Conservation (phyloP, 2,113 vertebrate genomes). For the Tapirus terrestris region DNA sequence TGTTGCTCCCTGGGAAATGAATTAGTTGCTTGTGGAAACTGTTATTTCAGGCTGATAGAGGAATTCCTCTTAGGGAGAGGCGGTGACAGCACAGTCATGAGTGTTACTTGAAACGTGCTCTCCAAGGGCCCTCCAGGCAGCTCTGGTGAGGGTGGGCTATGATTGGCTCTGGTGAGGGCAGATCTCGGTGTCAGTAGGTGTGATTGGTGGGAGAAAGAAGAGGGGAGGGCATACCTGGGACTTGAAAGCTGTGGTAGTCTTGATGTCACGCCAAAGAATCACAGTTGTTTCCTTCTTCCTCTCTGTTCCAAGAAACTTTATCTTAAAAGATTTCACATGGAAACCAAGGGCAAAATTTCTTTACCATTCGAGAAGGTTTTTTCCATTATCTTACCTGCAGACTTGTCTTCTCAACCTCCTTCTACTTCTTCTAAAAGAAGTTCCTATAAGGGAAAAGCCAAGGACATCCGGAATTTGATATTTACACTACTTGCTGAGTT, state of each 20-base stretch:
- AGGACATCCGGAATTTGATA: not conserved
- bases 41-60: not conserved
- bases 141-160: not conserved
- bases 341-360: not conserved
- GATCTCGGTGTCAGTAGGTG: fast-evolving
- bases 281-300: not conserved
- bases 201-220: not conserved
- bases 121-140: not conserved
- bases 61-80: not conserved
- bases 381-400: not conserved
- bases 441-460: not conserved
- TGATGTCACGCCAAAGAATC: not conserved
- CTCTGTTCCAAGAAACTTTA: not conserved
- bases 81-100: not conserved
- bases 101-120: not conserved
- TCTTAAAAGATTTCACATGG: not conserved
- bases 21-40: not conserved
- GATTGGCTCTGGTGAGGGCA: not conserved
- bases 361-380: not conserved
- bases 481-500: not conserved
- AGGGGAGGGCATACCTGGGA: not conserved
- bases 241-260: not conserved
- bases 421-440: not conserved
- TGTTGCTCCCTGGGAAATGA: not conserved
- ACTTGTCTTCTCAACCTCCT: not conserved